A percentile compares a stretch with the other conserved stretches of the same genome.
phyloP scores from a whole-genome alignment of 2,113 vertebrate species.

The Sceloporus tristichus region DNA sequence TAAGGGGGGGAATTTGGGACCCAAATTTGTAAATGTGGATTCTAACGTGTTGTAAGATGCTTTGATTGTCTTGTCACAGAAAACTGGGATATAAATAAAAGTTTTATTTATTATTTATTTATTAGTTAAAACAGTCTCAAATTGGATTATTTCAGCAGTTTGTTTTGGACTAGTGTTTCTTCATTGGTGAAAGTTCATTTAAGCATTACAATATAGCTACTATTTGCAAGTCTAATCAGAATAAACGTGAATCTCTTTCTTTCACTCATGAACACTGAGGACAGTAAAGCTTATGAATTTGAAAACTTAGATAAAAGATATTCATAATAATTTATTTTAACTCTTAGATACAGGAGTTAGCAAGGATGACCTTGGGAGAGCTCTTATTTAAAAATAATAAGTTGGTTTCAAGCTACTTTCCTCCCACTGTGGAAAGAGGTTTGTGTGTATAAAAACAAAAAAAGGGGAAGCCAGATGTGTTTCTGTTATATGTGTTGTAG shows the following conservation, averaged over 20 bases:
- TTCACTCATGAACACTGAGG: constrained; percentile 14
- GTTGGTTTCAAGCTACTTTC: constrained; percentile 27
- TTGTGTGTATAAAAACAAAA: too few relatives aligned
- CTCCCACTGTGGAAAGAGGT: not conserved
- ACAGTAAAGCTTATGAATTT: constrained; percentile 29
- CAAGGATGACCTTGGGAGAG: not conserved
- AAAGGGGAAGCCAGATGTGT: not conserved
- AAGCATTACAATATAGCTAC: not conserved
- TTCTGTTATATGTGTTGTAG: constrained; percentile 11
- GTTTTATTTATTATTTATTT: too few relatives aligned
- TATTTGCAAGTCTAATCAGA: not conserved
- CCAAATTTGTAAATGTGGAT: too few relatives aligned
- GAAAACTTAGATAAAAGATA: not conserved
- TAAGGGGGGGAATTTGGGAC: too few relatives aligned
- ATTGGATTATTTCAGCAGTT: too few relatives aligned
- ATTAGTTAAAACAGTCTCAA: too few relatives aligned
- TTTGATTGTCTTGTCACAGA: too few relatives aligned
- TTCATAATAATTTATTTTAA: constrained; percentile 19
- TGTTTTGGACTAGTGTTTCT: too few relatives aligned
- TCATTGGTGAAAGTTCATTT: not conserved
- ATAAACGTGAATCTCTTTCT: not conserved
- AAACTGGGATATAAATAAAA: too few relatives aligned
- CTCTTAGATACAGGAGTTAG: not conserved
- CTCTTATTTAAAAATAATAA: constrained; percentile 9
- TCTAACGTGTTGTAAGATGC: too few relatives aligned